phyloP scores from a whole-genome alignment of 2,888 invertebrate species.

The Argyresthia goedartella region DNA sequence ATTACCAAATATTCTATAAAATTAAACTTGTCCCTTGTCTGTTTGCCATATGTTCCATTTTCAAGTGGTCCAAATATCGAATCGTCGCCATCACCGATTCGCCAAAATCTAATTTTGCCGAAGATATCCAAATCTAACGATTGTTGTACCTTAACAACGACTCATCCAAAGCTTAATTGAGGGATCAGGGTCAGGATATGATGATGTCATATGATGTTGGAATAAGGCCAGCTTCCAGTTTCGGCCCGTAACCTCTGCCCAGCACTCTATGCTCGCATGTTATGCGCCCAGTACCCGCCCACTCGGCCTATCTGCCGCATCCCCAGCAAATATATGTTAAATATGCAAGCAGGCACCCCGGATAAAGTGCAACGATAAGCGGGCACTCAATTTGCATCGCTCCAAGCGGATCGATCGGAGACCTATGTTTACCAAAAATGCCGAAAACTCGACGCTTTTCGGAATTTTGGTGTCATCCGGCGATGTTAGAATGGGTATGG shows the following conservation, averaged over 20 bases:
- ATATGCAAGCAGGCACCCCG: conserved; percentile 62
- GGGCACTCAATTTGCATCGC: conserved; percentile 64
- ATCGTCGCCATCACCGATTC: no score
- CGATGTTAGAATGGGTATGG: not conserved
- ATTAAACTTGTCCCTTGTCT: no score
- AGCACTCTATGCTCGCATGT: conserved; percentile 4
- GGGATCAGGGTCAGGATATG: no score
- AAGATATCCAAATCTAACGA: no score
- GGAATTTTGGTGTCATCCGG: not conserved
- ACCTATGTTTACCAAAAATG: conserved; percentile 51
- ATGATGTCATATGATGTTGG: no score
- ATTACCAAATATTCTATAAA: no score
- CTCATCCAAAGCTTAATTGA: no score
- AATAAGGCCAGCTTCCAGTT: no score
- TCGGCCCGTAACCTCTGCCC: not conserved
- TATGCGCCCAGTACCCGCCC: conserved; percentile 49
- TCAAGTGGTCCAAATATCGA: no score
- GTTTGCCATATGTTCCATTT: no score
- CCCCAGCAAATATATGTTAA: conserved; percentile 22
- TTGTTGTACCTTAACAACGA: no score
- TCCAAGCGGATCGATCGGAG: conserved; percentile 37
- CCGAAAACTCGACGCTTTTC: conserved; percentile 12
- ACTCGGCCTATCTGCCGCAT: conserved; percentile 47
- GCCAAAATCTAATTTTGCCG: no score
- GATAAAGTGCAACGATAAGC: conserved; percentile 63